phyloP scores from a whole-genome alignment of 2,888 invertebrate genomes.

The Esperia sulphurella region DNA sequence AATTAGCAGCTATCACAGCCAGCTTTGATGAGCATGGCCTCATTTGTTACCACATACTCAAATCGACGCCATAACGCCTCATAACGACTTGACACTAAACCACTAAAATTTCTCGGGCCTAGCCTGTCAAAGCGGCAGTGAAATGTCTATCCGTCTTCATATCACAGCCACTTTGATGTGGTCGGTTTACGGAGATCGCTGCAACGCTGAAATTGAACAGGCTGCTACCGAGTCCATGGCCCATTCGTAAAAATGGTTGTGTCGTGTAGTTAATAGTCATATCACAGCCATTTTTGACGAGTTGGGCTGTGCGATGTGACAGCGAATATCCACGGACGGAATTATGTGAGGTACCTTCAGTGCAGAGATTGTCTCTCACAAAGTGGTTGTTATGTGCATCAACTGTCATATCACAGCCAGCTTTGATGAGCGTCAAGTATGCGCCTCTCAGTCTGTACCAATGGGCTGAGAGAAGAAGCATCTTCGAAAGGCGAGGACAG shows the following conservation, averaged over 20 bases:
- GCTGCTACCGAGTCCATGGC: conserved; percentile 39
- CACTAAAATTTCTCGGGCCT: conserved; percentile 71
- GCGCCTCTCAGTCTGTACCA: neutral
- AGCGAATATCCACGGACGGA: conserved; percentile 4
- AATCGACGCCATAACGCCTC: neutral
- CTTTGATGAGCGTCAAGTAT: conserved; percentile 92
- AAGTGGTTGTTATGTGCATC: conserved; percentile 93
- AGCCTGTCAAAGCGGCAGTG: conserved; percentile 94
- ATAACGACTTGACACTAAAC: conserved; percentile 7
- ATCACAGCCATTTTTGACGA: conserved; percentile 98
- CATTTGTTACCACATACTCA: conserved; percentile 43
- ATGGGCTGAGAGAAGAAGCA: neutral
- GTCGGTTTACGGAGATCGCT: conserved; percentile 79
- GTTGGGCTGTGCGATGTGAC: conserved; percentile 82
- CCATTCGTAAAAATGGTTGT: conserved; percentile 90
- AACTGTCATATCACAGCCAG: conserved; percentile 96
- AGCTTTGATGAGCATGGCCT: conserved; percentile 95
- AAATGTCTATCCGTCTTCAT: conserved; percentile 85
- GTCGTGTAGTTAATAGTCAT: conserved; percentile 83
- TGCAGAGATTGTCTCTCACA: conserved; percentile 83
- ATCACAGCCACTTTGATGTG: conserved; percentile 99
- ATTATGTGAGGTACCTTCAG: conserved; percentile 1
- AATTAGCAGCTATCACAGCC: conserved; percentile 90
- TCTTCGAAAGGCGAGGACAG: conserved; percentile 5
- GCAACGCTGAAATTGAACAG: conserved; percentile 10